Percentiles rank a stretch among this genome's conserved stretches.
Conservation (phyloP, 2,888 invertebrate genomes). For the Hyposoter didymator region DNA sequence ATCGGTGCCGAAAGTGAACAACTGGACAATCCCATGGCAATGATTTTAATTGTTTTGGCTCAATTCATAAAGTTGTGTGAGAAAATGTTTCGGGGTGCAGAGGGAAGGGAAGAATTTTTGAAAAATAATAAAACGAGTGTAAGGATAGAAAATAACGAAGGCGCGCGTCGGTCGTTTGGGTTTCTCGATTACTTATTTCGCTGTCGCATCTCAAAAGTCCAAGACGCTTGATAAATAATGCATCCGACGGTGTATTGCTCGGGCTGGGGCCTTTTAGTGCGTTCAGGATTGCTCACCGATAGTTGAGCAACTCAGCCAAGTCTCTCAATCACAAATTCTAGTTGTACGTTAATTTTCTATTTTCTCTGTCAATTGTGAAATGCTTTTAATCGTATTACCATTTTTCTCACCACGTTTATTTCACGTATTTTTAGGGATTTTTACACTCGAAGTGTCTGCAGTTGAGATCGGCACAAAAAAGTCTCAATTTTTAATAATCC, state of each 20-base stretch:
- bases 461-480: not conserved
- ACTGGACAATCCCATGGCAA: not conserved
- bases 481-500: not conserved
- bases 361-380: constrained; percentile 8
- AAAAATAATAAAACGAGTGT: not conserved
- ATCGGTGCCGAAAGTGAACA: not conserved
- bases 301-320: constrained; percentile 41
- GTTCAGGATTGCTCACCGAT: constrained; percentile 28
- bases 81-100: not conserved
- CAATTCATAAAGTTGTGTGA: not conserved
- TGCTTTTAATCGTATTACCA: not conserved
- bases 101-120: not conserved
- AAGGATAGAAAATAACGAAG: constrained; percentile 28
- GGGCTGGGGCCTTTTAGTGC: constrained; percentile 24
- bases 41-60: not conserved
- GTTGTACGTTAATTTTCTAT: constrained; percentile 44
- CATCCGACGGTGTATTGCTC: constrained; percentile 69
- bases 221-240: constrained; percentile 75
- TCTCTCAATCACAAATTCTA: constrained; percentile 35
- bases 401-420: not conserved
- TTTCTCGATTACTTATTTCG: constrained; percentile 51
- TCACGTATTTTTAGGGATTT: not conserved
- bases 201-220: constrained; percentile 70
- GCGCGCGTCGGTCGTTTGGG: constrained; percentile 45
- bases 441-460: not conserved